These are phyloP conservation scores for Corvus hawaiiensis DNA, from an alignment of 2,113 vertebrate species.

Conservation along the genomic window DNA sequence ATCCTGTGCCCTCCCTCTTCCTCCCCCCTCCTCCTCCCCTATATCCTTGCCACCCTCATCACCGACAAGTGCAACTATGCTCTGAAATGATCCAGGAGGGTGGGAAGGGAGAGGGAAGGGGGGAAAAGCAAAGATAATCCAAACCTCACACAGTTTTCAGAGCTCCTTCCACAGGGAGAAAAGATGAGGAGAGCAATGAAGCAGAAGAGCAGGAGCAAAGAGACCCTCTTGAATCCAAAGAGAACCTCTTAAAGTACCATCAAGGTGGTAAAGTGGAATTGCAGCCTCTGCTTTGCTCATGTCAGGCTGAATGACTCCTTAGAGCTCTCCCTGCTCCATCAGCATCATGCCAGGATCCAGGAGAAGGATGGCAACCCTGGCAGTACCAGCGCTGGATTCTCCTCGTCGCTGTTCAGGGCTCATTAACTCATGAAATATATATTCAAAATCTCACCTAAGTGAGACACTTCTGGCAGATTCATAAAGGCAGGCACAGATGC, in stretches of 20 bases:
- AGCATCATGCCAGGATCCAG: not conserved
- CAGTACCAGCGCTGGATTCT: not conserved
- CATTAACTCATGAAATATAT: not conserved
- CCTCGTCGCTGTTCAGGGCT: not conserved
- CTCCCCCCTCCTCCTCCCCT: not conserved
- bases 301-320: not conserved
- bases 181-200: rapidly evolving
- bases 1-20: not conserved
- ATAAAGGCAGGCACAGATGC: not conserved
- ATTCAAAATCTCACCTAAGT: not conserved
- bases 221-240: not conserved
- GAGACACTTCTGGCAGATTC: not conserved
- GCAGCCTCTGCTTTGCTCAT: not conserved
- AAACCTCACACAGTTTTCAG: not conserved
- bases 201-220: not conserved
- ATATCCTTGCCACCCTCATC: not conserved
- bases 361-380: not conserved
- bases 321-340: not conserved
- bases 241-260: not conserved
- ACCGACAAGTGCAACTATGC: not conserved
- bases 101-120: not conserved
- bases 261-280: not conserved
- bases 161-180: not conserved
- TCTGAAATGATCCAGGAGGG: not conserved
- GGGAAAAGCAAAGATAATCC: not conserved